Base-by-base conservation (phyloP, 2,113 vertebrate genomes). In the Merops nubicus region DNA sequence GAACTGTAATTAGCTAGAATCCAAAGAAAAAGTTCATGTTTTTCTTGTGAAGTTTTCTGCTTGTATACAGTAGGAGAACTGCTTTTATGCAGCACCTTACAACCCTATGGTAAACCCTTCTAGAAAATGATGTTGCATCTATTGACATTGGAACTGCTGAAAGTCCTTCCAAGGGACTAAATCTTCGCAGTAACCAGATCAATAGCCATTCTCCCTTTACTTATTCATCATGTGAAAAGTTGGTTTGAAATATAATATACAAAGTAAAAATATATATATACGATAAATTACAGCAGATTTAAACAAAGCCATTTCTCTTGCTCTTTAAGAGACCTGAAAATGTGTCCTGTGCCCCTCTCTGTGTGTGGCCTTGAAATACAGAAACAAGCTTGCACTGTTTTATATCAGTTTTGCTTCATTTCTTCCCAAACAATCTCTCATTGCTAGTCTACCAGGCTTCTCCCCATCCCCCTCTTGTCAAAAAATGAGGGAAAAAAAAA, bases 341-440 rank as follows among this genome's bases (percentile, higher is more conserved):
- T 91, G 64, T 91, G 87, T 79, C 64, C 83, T 0, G 72, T 91
- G 79, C 72, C 88, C 84, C 73, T 96, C 97, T 88, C 83, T 88
- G 97, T 98, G 97, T 97, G 98, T 98, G 97, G 98, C 79, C 97
- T 97, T 83, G 80, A 94, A 96, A 92, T 94, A 95, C 89, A 95
- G 96, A 98, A 96, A 98, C 93, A 96, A 97, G 77, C 95, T 94
- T 90, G 95, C 83, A 97, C 97, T 98, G 98, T 96, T 98, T 97
- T 97, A 97, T 98, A 97, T 98, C 97, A 98, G 97, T 95, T 98
- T 98, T 98, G 97, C 97, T 97, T 98, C 97, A 97, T 96, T 98
- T 98, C 97, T 97, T 84, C 97, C 94, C 91, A 98, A 97, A 98
- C 97, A 97, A 96, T 96, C 96, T 97, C 95, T 97, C 94, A 92